Percentiles rank a stretch among this genome's conserved stretches.
Conservation (phyloP, 2,888 invertebrate species). For the Muscina levida region DNA sequence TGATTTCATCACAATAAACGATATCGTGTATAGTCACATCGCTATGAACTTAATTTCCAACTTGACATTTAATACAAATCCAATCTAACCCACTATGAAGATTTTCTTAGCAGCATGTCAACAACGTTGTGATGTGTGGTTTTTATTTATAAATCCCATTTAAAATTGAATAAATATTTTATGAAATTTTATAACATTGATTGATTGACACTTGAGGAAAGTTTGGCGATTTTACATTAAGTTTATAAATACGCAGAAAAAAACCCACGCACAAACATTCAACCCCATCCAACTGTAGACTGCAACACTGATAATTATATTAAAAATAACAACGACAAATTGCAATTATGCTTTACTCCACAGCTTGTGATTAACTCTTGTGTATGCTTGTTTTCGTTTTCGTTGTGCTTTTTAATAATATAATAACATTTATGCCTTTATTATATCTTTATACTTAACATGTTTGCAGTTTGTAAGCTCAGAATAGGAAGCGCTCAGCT, state of each 20-base stretch:
- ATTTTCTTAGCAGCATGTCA: too few relatives aligned
- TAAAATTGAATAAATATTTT: background rate
- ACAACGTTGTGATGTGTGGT: background rate
- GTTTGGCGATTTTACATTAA: background rate
- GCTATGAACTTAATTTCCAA: too few relatives aligned
- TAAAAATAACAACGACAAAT: background rate
- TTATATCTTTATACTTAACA: too few relatives aligned
- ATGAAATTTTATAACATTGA: background rate
- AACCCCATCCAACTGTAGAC: too few relatives aligned
- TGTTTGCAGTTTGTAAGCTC: background rate
- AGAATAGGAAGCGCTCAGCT: background rate
- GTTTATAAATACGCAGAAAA: slow-evolving; percentile 1
- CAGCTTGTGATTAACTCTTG: slow-evolving; percentile 29
- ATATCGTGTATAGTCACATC: too few relatives aligned
- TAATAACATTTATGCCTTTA: background rate
- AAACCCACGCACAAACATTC: slow-evolving; percentile 1
- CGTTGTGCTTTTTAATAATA: too few relatives aligned
- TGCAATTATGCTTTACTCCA: slow-evolving; percentile 16
- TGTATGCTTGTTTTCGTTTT: too few relatives aligned
- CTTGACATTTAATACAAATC: too few relatives aligned
- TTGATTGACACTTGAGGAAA: slow-evolving; percentile 11
- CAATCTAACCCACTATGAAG: too few relatives aligned
- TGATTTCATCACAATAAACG: too few relatives aligned
- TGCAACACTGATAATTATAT: too few relatives aligned
- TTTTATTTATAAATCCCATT: background rate